Conservation (phyloP, 2,888 invertebrate species). For the Scaeva pyrastri region DNA sequence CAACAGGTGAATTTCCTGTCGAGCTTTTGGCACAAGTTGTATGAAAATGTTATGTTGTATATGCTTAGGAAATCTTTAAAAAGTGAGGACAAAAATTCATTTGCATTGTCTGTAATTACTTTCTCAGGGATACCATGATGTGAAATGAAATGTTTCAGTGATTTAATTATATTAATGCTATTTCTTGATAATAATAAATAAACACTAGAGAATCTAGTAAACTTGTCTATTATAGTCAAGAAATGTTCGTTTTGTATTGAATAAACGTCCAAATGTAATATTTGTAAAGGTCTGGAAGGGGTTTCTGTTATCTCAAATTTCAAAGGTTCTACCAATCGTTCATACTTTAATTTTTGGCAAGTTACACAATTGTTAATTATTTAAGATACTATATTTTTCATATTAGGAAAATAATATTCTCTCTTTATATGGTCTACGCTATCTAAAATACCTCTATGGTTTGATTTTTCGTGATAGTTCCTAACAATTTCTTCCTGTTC, state of each 20-base stretch:
- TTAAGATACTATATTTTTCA: conserved; percentile 50
- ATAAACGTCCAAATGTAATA: conserved; percentile 47
- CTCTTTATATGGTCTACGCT: conserved; percentile 36
- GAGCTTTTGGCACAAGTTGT: conserved; percentile 33
- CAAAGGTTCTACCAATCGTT: conserved; percentile 55
- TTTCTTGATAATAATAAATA: conserved; percentile 64
- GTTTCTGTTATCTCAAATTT: conserved; percentile 61
- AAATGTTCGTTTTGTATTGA: conserved; percentile 33
- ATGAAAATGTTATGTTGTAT: neutral
- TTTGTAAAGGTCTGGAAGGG: conserved; percentile 49
- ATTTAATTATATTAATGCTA: conserved; percentile 56
- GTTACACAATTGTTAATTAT: conserved; percentile 54
- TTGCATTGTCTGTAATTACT: neutral
- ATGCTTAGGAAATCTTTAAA: neutral
- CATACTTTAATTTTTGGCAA: conserved; percentile 64
- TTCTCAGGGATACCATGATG: neutral
- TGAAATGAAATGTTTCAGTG: neutral
- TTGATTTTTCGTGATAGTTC: conserved; percentile 38
- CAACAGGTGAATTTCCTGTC: conserved; percentile 42
- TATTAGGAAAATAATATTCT: conserved; percentile 59
- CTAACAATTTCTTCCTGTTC: conserved; percentile 44
- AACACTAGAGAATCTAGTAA: conserved; percentile 68
- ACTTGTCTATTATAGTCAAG: conserved; percentile 70
- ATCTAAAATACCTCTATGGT: conserved; percentile 56
- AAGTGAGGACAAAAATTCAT: neutral